These are phyloP conservation scores for Austrolebias charrua DNA, from an alignment of 2,797 vertebrate species.

Conservation along the genomic window DNA sequence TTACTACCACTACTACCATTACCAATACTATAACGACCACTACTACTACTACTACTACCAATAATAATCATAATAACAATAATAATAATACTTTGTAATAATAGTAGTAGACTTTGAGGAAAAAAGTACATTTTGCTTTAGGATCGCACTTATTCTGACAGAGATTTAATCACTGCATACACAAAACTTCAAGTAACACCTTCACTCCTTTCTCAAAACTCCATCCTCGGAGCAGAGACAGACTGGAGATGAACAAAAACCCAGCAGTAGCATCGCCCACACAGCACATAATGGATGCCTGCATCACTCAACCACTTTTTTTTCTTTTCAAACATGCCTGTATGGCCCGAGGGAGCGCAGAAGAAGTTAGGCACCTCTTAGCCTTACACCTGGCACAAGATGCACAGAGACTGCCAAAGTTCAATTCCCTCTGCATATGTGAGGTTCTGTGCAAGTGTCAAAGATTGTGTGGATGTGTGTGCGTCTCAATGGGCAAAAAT, in stretches of 20 bases:
- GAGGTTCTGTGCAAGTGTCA: slow-evolving; percentile 34
- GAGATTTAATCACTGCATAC: slow-evolving; percentile 18
- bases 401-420: slow-evolving; percentile 54
- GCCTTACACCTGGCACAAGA: slow-evolving; percentile 69
- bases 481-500: slow-evolving; percentile 82
- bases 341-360: slow-evolving; percentile 42
- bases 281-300: slow-evolving; percentile 54
- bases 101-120: neutral
- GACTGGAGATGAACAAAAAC: slow-evolving; percentile 31
- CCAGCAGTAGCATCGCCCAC: slow-evolving; percentile 55
- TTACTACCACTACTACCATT: too few species aligned
- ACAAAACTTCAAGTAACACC: slow-evolving; percentile 32
- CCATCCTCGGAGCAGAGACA: slow-evolving; percentile 24
- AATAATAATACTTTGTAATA: too few species aligned
- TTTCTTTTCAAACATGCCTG: slow-evolving; percentile 32
- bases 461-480: slow-evolving; percentile 21
- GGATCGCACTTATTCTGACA: slow-evolving; percentile 25
- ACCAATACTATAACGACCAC: too few species aligned
- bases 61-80: too few species aligned
- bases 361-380: slow-evolving; percentile 62
- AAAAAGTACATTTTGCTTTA: neutral
- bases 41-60: too few species aligned
- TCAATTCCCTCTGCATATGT: slow-evolving; percentile 42
- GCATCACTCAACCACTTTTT: slow-evolving; percentile 39
- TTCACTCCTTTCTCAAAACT: slow-evolving; percentile 26